Conservation (phyloP, 2,888 invertebrate species). For the Caenorhabditis becei region DNA sequence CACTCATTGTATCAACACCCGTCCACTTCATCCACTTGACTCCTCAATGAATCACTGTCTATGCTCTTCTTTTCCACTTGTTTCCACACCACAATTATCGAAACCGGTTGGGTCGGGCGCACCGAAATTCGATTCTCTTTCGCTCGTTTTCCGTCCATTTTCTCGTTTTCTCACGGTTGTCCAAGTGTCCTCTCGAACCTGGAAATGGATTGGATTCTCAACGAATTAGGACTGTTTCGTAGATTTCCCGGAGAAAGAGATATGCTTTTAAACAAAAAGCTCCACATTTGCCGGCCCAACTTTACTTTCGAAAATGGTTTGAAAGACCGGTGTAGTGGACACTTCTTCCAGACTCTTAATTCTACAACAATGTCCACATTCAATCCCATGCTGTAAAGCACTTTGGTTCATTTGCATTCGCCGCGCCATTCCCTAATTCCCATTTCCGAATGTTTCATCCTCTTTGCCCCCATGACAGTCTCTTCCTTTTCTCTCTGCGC, state of each 20-base stretch:
- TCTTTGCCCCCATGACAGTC: neutral
- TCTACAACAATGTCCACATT: too few species aligned
- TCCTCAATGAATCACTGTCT: neutral
- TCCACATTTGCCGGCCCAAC: too few species aligned
- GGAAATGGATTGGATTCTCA: neutral
- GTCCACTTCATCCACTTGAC: neutral
- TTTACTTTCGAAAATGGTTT: too few species aligned
- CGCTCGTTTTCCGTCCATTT: neutral
- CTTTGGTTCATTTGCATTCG: too few species aligned
- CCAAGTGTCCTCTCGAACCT: neutral
- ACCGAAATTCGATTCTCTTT: slow-evolving; percentile 3
- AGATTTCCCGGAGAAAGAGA: neutral
- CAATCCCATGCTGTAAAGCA: too few species aligned
- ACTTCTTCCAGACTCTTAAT: too few species aligned
- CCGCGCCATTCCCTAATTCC: neutral
- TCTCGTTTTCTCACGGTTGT: neutral
- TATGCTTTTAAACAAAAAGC: too few species aligned
- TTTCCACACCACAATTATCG: slow-evolving; percentile 1
- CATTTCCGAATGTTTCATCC: neutral
- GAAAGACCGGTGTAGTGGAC: too few species aligned
- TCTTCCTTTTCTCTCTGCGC: neutral
- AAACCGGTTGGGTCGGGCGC: neutral
- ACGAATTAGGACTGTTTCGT: neutral
- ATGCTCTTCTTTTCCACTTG: neutral
- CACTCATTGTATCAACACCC: neutral